Evolutionary conservation across 1,140 invertebrate genomes (phyloP), one percentile per base, ranked within the genome.

Genomic region (Drosophila kanapiae): DNA sequence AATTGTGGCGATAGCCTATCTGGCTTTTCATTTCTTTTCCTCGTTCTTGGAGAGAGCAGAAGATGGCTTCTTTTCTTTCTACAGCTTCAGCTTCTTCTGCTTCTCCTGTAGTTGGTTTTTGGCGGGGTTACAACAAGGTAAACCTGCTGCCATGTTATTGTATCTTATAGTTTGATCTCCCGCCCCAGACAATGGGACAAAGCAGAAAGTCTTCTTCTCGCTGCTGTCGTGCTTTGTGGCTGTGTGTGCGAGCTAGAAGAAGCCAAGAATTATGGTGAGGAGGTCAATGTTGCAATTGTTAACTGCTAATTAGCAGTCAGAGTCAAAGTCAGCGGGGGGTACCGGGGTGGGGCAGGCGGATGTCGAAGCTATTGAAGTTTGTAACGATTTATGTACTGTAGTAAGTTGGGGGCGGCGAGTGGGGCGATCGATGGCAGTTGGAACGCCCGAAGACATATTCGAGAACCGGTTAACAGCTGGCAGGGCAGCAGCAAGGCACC

Each of bases 211-310:
- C 49, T 82, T 65, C 71, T 83, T 70, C 68, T 82, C 77, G 75
- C 40, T 82, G 56, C 49, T 82, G n/a, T 64, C 61, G 45, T 23
- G 45, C 23, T 23, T 14, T 27, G 47, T 48, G 23, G 23, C 13
- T 53, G 31, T 53, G 31, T 53, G 29, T 57, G 16, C 56, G 37
- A 51, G 64, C 60, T n/a, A 31, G 40, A 59, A 40, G n/a, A 59
- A 67, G 64, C 76, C 59, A 45, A 82, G 43, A 87, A 87, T 76
- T 80, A 80, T 87, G 83, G 38, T 51, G 63, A 70, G 68, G 68
- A 87, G 83, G 83, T 87, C 83, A 87, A 87, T 88, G 83, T 65
- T 88, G 84, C 83, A 88, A 87, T 88, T 87, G 77, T 87, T 80
- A 88, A 78, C 84, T 87, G 77, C 80, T 84, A 87, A 87, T 87